phyloP scores from a whole-genome alignment of 2,113 vertebrate genomes.

The Rhagologus leucostigma region DNA sequence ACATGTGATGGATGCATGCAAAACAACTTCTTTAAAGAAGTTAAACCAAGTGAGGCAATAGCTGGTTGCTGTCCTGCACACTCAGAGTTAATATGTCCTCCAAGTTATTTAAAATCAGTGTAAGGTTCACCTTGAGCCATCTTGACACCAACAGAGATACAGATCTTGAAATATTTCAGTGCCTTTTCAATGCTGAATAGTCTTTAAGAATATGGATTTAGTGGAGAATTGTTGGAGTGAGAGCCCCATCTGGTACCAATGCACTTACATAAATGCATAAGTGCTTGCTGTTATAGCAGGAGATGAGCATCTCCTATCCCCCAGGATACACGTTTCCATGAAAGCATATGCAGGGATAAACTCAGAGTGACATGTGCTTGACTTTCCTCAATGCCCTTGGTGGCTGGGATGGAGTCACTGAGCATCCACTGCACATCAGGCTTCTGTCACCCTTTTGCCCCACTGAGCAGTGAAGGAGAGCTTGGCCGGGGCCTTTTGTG shows the following conservation, averaged over 20 bases:
- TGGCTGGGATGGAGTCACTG: rapidly evolving
- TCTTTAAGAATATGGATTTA: background rate
- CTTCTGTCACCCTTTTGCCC: background rate
- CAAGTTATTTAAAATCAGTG: background rate
- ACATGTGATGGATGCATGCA: background rate
- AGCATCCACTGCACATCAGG: background rate
- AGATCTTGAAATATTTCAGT: background rate
- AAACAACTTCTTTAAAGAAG: background rate
- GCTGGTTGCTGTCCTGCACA: background rate
- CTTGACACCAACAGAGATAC: background rate
- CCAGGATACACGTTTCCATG: background rate
- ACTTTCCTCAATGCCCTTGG: background rate
- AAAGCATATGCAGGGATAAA: background rate
- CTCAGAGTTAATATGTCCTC: background rate
- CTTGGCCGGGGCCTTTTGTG: background rate
- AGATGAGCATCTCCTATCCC: background rate
- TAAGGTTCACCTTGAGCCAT: background rate
- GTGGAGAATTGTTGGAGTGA: background rate
- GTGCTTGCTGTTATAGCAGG: background rate
- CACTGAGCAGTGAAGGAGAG: background rate
- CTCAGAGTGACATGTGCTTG: background rate
- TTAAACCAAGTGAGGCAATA: background rate
- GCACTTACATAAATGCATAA: background rate
- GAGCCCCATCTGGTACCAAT: background rate
- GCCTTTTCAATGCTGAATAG: background rate